Percentiles rank a stretch among this genome's conserved stretches.
phyloP scores from a whole-genome alignment of 2,113 vertebrate species.

The Urocitellus parryii region DNA sequence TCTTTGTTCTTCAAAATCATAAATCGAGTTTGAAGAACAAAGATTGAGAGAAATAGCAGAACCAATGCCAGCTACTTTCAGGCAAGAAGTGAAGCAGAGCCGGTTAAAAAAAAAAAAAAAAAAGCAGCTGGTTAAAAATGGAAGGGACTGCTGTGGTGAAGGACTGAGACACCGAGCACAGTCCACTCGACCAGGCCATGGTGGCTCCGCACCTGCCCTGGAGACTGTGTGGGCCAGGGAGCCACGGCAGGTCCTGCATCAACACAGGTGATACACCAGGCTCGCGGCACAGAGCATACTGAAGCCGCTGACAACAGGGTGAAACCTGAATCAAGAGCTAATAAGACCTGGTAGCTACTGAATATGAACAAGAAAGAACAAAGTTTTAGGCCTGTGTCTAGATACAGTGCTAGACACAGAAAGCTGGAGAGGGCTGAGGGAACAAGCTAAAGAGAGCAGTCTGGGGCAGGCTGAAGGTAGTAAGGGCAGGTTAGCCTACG shows the following conservation, averaged over 20 bases:
- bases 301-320: neutral
- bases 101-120: neutral
- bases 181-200: fast-evolving
- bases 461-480: fast-evolving
- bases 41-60: neutral
- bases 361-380: neutral
- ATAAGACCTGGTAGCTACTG: neutral
- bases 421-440: neutral
- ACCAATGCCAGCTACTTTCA: neutral
- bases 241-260: no score
- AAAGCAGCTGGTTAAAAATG: no score
- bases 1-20: neutral
- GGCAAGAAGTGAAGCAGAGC: neutral
- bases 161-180: neutral
- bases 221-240: no score
- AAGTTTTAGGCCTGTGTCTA: neutral
- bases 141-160: fast-evolving
- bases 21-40: neutral
- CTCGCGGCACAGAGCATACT: neutral
- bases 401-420: neutral
- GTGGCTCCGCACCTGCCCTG: neutral
- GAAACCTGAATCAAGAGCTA: neutral
- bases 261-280: neutral
- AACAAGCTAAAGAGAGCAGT: neutral
- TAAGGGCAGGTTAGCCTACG: neutral